These are phyloP conservation scores for Harpegnathos saltator DNA, from an alignment of 1,140 invertebrate genomes.

Conservation along the genomic window DNA sequence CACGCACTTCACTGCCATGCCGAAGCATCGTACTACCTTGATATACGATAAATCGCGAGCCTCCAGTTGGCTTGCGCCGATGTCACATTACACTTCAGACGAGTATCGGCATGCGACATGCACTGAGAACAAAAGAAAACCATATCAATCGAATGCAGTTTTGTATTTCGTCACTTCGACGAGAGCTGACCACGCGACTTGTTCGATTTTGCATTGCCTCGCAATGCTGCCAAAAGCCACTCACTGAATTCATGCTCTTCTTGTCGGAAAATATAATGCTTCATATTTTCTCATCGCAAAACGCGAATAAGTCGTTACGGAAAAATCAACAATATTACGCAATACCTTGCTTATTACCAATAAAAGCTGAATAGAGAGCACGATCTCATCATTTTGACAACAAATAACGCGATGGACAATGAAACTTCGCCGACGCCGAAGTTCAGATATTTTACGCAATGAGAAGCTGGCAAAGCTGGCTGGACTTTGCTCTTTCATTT, in stretches of 20 bases:
- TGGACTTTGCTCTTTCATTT: too few species aligned
- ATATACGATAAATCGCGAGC: not conserved
- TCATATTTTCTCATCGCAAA: not conserved
- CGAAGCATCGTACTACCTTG: conserved; percentile 58
- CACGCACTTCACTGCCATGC: conserved; percentile 76
- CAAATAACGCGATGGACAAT: not conserved
- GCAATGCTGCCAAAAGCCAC: not conserved
- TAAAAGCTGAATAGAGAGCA: not conserved
- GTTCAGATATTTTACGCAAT: not conserved
- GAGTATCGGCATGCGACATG: not conserved
- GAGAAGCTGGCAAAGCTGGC: too few species aligned
- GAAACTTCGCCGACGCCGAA: not conserved
- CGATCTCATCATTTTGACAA: conserved; percentile 9
- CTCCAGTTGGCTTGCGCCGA: not conserved
- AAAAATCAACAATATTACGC: too few species aligned
- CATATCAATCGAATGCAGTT: conserved; percentile 15
- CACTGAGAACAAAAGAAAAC: not conserved
- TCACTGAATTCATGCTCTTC: not conserved
- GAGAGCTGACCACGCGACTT: not conserved
- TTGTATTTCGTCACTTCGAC: not conserved
- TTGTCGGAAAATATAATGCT: not conserved
- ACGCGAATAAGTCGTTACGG: not conserved
- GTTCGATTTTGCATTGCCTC: not conserved
- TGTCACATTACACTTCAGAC: conserved; percentile 16
- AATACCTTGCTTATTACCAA: too few species aligned